A percentile compares a stretch with the other conserved stretches of the same genome.
These are phyloP conservation scores for Holothuria scabra DNA, from an alignment of 53 echinoderm and acorn worm species.

Conservation along the genomic window DNA sequence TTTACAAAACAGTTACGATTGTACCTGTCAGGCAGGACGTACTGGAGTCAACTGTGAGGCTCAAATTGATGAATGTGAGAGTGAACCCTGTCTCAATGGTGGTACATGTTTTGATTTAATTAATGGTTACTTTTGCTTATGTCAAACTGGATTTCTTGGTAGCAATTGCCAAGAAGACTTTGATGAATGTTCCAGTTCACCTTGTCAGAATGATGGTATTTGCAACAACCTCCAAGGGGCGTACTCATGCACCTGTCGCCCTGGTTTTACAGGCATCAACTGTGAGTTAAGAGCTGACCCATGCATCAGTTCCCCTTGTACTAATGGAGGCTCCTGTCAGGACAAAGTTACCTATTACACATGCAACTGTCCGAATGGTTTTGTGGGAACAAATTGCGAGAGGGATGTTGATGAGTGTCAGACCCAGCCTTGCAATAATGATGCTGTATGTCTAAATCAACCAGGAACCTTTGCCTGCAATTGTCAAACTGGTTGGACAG, in stretches of 20 bases:
- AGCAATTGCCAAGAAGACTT: constrained; percentile 43
- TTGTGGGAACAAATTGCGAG: constrained; percentile 54
- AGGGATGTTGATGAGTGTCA: constrained; percentile 54
- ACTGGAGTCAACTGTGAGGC: constrained; percentile 49
- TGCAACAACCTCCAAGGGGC: constrained; percentile 60
- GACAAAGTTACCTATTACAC: constrained; percentile 50
- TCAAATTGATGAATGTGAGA: constrained; percentile 38
- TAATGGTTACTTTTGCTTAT: constrained; percentile 51
- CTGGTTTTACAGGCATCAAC: constrained; percentile 50
- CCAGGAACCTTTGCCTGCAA: constrained; percentile 46
- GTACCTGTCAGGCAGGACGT: constrained; percentile 62
- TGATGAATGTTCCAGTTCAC: constrained; percentile 75
- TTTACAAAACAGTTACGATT: constrained; percentile 41
- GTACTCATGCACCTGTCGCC: constrained; percentile 59
- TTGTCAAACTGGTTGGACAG: constrained; percentile 55
- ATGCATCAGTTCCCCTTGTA: constrained; percentile 55
- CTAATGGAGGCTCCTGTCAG: constrained; percentile 52
- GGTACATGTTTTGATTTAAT: constrained; percentile 43
- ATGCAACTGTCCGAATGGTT: constrained; percentile 62
- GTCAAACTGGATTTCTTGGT: constrained; percentile 18
- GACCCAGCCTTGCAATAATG: constrained; percentile 63
- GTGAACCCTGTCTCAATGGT: constrained; percentile 64
- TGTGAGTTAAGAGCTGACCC: constrained; percentile 29
- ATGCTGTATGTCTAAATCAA: constrained; percentile 37
- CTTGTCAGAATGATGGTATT: constrained; percentile 65